Base-by-base conservation (phyloP, 2,888 invertebrate species). In the Conus canariensis region DNA sequence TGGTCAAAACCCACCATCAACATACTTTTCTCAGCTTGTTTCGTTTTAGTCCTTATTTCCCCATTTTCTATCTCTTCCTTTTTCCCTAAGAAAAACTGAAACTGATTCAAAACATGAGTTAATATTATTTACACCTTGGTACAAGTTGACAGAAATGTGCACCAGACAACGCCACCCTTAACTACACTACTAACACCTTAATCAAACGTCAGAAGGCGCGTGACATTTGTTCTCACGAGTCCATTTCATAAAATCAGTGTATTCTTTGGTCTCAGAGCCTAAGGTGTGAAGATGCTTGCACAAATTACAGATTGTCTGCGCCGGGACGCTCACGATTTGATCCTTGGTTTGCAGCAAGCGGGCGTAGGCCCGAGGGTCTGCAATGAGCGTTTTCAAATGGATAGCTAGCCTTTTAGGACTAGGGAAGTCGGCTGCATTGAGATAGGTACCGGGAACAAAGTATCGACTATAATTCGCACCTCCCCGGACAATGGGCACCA, bases 401-500 rank as follows among this genome's bases (percentile, higher is more conserved):
- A 22, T 82, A 16, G 86, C 91, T 64, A 92, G 90, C 9, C 90
- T 59, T n/a, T 77, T 56, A 7, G 91, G 89, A 7, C 77, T 80
- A 22, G 19, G 30, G 74, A 90, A 92, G 30, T 92, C 91, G 7
- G 64, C 85, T 12, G 91, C 89, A 83, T 91, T 83, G n/a, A 92
- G 87, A 19, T 91, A 90, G 16, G 90, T 90, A 3, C 83, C 90
- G 30, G 45, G 83, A 58, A 90, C 90, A 56, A 90, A 91, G 64
- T 91, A 90, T 45, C 80, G 80, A 45, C 64, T 90, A 89, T 93
- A 93, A 74, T 92, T 90, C 14, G 91, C 93, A 6, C 91, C 91
- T 14, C 92, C 92, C n/a, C 92, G 82, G 14, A 92, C 92, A 9
- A 92, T 90, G 9, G 92, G 91, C 22, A 92, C 80, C 19, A 90